Base-by-base conservation (phyloP, 2,888 invertebrate species). In the Melieria omissa region DNA sequence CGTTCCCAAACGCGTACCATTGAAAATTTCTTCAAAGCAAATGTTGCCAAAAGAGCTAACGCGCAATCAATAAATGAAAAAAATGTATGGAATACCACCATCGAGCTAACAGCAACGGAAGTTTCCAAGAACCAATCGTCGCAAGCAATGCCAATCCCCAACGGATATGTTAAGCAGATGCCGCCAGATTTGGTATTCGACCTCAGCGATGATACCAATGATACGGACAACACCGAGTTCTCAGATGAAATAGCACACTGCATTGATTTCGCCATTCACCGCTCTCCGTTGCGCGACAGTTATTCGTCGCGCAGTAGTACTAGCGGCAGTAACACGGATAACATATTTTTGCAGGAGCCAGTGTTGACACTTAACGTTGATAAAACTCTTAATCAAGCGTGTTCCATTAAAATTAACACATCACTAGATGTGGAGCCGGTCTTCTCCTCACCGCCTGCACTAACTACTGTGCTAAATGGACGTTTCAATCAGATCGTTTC, bases 291-390 rank as follows among this genome's bases (percentile, higher is more conserved):
- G 29, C 72, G 74, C 16, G 83, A 84, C 75, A 84, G 85, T 71
- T 79, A 82, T 73, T 83, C 83, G 14, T 77, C 83, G 29, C 81
- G 80, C 61, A 82, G 82, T 73, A 82, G 81, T 70, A 77, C 80
- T 72, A 80, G 74, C 65, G 74, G 72, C 57, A 77, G 80, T 78
- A 71, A 76, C 47, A 81, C 83, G 14, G 85, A 84, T 46, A 87
- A 87, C 77, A 85, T 87, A 73, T 87, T 87, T 75, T 78, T 87
- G 54, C 87, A 87, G 76, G 86, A 86, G 71, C 87, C 87, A 12
- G 87, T 87, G 63, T 79, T 87, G 16, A 86, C 82, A 41, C 79
- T 87, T 29, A 84, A 87, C 74, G 84, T 87, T 9, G 87, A 87
- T 76, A 87, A 87, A 70, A 84, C 86, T 12, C 83, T 82, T 54